Base-by-base conservation (phyloP, 2,113 vertebrate species). In the Tyto alba region DNA sequence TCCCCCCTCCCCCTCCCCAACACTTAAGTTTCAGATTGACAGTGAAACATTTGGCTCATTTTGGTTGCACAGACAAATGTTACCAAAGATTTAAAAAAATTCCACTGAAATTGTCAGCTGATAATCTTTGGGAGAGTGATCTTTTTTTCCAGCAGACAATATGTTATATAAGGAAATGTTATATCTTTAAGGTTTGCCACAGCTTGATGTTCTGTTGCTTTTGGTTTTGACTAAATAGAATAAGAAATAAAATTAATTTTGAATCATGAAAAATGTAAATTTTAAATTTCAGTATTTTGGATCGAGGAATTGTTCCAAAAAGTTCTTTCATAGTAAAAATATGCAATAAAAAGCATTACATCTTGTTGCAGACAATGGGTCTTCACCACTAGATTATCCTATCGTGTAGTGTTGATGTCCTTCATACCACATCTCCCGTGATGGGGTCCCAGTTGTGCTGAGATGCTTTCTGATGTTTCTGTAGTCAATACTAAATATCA, bases 41-140 rank as follows among this genome's bases (percentile, higher is more conserved):
- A 95, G 88, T 6, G 57, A 89, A 95, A 89, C 74, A 75, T 89
- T 96, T 96, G 95, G 83, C 88, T 90, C 43, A 6, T 79, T 81
- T 84, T 79, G 68, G 34, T 89, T 95, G 30, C 57, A 69, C 40
- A 72, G 56, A 78, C 88, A 91, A 82, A 78, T 84, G 80, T 57
- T 84, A 81, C 60, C 13, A 12, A 71, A 78, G 72, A 74, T 38
- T 86, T 25, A 18, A 38, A 95, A 74, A 77, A 53, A 21, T 3
- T 17, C 30, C 69, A 27, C 30, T 87, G 69, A 66, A 90, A 86
- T 66, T 95, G 60, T 78, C 88, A 94, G 40, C 86, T 53, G 87
- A 48, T 75, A 80, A 77, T 84, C 76, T 92, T 90, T 81, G 7
- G 11, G 57, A 67, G 87, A 82, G 40, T 40, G 48, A 50, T 81